Evolutionary conservation across 2,797 vertebrate species (phyloP), one percentile per base, ranked within the genome.

Genomic region (Chloroceryle amazona): DNA sequence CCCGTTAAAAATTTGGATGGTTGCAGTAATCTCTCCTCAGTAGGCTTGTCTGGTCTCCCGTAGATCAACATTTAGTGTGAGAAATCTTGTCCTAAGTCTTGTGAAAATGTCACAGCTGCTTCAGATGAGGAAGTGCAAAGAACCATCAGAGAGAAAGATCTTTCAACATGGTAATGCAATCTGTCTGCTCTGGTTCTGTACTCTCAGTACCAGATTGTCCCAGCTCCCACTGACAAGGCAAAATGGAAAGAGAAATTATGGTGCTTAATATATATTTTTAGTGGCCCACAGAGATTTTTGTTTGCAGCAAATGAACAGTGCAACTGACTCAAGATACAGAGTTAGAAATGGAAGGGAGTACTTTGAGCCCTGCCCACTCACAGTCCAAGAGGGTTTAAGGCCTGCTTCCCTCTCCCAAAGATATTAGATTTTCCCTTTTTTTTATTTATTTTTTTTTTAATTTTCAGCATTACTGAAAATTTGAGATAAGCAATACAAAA

Each of bases 131-230:
- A 90, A 90, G n/a, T 65, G 23, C 67, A 92, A 51, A 87, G 82
- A 88, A 52, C 62, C 42, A 41, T 52, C 25, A 51, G 29, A 84
- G 22, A 78, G 58, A 91, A 90, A 41, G n/a, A 41, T 78, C 55
- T 82, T 90, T 68, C 65, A 91, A 71, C 19, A 4, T 4, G 6
- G 78, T 94, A 11, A 44, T 89, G 46, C 89, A 74, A 1, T 92
- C 67, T 95, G 37, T 76, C 61, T 92, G 33, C 74, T 90, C 57
- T 91, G 57, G 21, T 89, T 92, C 87, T 95, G 46, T 85, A 31
- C 46, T 85, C 46, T 74, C 42, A 74, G 54, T 68, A 68, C 75
- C 75, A 95, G 79, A 91, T 72, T 93, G 82, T 83, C 58, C 68
- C 54, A 86, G 66, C 37, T 91, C 51, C 41, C 62, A 44, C 73